Conservation (phyloP, 2,113 vertebrate species). For the Prinia subflava region DNA sequence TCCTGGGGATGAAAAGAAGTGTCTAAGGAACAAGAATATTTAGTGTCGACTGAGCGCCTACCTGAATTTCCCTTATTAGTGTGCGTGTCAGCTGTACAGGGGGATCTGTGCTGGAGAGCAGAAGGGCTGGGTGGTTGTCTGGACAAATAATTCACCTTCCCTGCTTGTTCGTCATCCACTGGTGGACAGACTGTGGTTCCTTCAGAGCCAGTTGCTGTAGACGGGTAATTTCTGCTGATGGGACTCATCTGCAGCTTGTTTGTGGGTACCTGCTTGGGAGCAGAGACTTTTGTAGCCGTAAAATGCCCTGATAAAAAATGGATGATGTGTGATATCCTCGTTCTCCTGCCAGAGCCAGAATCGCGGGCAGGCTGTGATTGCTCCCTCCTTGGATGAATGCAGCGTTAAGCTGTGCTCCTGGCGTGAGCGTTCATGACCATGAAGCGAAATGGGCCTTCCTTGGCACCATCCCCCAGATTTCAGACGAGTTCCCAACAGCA, state of each 20-base stretch:
- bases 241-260: neutral
- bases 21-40: conserved; percentile 22
- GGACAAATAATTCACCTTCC: neutral
- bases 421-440: neutral
- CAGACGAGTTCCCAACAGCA: neutral
- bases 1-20: conserved; percentile 28
- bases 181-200: neutral
- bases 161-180: neutral
- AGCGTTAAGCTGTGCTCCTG: neutral
- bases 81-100: neutral
- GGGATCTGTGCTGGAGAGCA: neutral
- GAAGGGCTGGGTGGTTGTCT: neutral
- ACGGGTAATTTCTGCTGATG: neutral
- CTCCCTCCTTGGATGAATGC: neutral
- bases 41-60: neutral
- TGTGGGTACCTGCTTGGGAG: neutral
- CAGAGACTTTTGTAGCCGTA: neutral
- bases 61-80: neutral
- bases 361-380: neutral
- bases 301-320: neutral
- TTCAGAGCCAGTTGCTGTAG: neutral
- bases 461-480: neutral
- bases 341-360: neutral
- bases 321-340: neutral
- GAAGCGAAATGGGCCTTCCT: neutral